A percentile compares a stretch with the other conserved stretches of the same genome.
Evolutionary conservation across 2,797 vertebrate genomes (phyloP).

Genomic region (Labroides dimidiatus): DNA sequence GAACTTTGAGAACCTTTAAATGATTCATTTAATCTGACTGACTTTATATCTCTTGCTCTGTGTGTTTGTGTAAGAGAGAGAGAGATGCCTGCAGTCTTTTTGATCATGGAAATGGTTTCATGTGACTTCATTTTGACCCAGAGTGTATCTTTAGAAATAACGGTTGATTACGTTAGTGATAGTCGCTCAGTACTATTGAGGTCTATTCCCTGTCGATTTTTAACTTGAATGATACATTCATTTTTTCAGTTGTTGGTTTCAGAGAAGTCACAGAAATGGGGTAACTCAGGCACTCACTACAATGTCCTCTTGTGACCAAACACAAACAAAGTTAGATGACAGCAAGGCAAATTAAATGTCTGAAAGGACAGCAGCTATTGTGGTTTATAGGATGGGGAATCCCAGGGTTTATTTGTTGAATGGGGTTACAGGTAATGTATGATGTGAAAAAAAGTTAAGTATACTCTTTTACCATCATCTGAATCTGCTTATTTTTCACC

Average conservation of each 20-base stretch:
- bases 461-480: not conserved
- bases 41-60: not conserved
- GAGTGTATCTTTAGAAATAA: not conserved
- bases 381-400: constrained; percentile 25
- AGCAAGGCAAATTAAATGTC: not conserved
- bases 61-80: not conserved
- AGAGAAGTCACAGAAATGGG: constrained; percentile 28
- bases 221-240: constrained; percentile 4
- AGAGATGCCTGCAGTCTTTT: not conserved
- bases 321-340: constrained; percentile 5
- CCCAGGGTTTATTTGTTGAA: constrained; percentile 26
- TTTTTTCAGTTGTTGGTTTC: constrained; percentile 14
- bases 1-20: constrained; percentile 13
- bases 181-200: not conserved
- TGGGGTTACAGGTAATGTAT: not conserved
- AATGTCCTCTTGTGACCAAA: constrained; percentile 8
- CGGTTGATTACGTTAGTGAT: constrained; percentile 14
- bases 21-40: constrained; percentile 17
- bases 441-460: not conserved
- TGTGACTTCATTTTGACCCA: not conserved
- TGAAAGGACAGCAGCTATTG: constrained; percentile 9
- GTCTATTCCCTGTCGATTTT: constrained; percentile 17
- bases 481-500: not conserved
- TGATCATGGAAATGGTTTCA: constrained; percentile 24
- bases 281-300: constrained; percentile 27